Conservation (phyloP, 2,797 vertebrate genomes). For the Hylomyscus alleni region DNA sequence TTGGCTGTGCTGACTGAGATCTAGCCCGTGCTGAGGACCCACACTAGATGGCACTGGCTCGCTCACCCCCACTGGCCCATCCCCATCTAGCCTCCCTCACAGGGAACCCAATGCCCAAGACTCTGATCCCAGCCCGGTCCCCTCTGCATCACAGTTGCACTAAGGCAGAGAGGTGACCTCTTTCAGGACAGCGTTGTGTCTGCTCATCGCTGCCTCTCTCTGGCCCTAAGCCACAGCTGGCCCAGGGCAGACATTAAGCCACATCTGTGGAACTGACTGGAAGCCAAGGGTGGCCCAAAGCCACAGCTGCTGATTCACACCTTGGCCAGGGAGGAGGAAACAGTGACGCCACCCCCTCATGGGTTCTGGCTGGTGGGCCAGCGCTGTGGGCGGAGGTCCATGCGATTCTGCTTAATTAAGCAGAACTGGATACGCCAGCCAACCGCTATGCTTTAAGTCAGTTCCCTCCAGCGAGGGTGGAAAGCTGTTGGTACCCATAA, state of each 20-base stretch:
- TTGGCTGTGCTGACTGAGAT: background rate
- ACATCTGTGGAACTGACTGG: slow-evolving; percentile 71
- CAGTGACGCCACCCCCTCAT: slow-evolving; percentile 46
- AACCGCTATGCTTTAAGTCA: background rate
- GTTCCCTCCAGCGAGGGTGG: background rate
- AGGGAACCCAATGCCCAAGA: background rate
- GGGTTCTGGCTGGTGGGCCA: slow-evolving; percentile 53
- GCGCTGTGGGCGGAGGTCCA: background rate
- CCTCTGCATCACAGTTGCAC: background rate
- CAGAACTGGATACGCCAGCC: slow-evolving; percentile 16
- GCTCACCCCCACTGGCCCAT: background rate
- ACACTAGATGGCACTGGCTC: background rate
- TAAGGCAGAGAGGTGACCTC: slow-evolving; percentile 58
- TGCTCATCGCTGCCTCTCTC: background rate
- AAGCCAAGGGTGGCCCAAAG: slow-evolving; percentile 67
- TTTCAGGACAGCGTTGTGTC: slow-evolving; percentile 53
- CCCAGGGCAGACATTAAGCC: slow-evolving; percentile 39
- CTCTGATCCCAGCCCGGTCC: background rate
- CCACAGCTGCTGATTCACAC: slow-evolving; percentile 81
- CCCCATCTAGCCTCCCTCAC: background rate
- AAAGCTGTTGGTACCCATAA: background rate
- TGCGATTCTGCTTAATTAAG: slow-evolving; percentile 59
- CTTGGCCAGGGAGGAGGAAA: slow-evolving; percentile 80
- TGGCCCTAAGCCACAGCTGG: slow-evolving; percentile 48
- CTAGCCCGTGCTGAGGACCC: fast-evolving